Evolutionary conservation across 2,888 invertebrate genomes (phyloP), one percentile per base, ranked within the genome.

Genomic region (Orthosia cruda): DNA sequence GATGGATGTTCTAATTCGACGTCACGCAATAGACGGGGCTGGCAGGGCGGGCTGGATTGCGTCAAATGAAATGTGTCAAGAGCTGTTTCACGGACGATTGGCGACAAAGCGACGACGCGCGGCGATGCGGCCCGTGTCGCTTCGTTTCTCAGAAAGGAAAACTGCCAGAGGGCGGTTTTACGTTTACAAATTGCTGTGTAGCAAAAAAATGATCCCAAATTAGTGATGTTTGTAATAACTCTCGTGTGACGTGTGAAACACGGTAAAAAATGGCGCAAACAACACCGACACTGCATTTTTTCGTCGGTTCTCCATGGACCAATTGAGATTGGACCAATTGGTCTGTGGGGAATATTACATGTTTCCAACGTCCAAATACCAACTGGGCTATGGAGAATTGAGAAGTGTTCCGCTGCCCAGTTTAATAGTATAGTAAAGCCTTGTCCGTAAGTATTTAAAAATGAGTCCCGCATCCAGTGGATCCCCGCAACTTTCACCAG

Each of bases 41-140:
- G 91, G 89, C 88, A 80, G 81, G 84, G 88, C 86, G 82, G 82
- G 88, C 81, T 89, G 83, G 83, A 90, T 91, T 88, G 91, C 89
- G 90, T 88, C 93, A 94, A 95, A 96, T 95, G 96, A 95, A 94
- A 96, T 93, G 90, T 95, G 96, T 96, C 96, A 93, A 88, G 94
- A 92, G 92, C 91, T 93, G 94, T 96, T 96, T 94, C 94, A 96
- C 94, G 96, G 93, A 81, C 94, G 93, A 96, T 96, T 95, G 94
- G 86, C 88, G 77, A 62, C 84, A 90, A 92, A 83, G 86, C 80
- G 85, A 58, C 84, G 90, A 92, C 84, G 87, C 80, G 85, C 77
- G 79, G 88, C 87, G 79, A 75, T 79, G 81, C 80, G 83, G 74
- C 64, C 63, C 72, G 83, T 79, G 61, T 65, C 71, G 71, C 83